These are phyloP conservation scores for Sarcophaga carnaria DNA, from an alignment of 2,888 invertebrate genomes.

Conservation along the genomic window DNA sequence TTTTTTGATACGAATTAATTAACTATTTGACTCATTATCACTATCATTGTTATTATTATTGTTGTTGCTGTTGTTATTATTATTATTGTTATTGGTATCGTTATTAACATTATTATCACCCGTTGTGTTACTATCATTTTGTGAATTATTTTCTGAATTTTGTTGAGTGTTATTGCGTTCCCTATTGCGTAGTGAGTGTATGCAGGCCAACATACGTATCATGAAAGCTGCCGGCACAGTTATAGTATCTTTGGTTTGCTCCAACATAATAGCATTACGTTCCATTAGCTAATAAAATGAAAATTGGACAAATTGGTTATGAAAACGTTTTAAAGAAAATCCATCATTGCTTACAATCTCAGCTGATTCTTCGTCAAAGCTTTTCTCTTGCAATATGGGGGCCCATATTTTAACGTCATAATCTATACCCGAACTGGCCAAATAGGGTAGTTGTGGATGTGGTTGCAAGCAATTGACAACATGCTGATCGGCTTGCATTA, in stretches of 20 bases:
- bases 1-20: constrained; percentile 29
- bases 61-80: constrained; percentile 28
- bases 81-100: constrained; percentile 40
- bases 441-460: constrained; percentile 88
- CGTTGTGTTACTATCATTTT: constrained; percentile 45
- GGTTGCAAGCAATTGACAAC: constrained; percentile 93
- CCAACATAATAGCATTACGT: constrained; percentile 91
- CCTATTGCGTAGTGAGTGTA: constrained; percentile 84
- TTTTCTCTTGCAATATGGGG: constrained; percentile 85
- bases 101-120: constrained; percentile 54
- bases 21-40: constrained; percentile 50
- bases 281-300: constrained; percentile 84
- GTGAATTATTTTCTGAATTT: constrained; percentile 37
- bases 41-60: constrained; percentile 37
- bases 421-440: constrained; percentile 94
- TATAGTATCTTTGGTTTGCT: constrained; percentile 93
- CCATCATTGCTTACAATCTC: constrained; percentile 81
- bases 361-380: constrained; percentile 85
- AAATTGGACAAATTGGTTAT: neutral
- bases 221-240: constrained; percentile 94
- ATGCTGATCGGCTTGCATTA: constrained; percentile 91
- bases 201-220: constrained; percentile 88
- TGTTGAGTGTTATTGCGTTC: constrained; percentile 68
- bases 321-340: neutral
- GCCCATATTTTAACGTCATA: constrained; percentile 93